A percentile compares a stretch with the other conserved stretches of the same genome.
Evolutionary conservation across 2,113 vertebrate genomes (phyloP).

Genomic region (Echinops telfairi): DNA sequence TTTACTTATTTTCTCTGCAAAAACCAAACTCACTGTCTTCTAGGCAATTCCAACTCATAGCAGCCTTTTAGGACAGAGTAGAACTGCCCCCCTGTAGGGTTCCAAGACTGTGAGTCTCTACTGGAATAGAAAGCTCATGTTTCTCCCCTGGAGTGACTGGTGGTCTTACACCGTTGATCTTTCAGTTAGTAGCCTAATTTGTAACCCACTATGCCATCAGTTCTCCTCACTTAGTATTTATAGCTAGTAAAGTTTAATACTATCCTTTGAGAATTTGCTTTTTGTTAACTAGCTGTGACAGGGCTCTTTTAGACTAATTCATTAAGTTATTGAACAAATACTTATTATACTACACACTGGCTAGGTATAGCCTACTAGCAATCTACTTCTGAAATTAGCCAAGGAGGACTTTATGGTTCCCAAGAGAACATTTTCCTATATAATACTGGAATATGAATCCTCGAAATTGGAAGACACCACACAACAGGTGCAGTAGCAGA

Average conservation of each 20-base stretch:
- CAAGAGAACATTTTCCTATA: background rate
- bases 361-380: background rate
- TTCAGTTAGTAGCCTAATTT: no score
- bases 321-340: background rate
- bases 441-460: background rate
- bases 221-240: background rate
- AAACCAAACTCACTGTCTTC: no score
- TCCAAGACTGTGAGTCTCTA: no score
- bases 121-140: no score
- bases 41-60: no score
- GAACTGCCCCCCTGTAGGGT: no score
- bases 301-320: background rate
- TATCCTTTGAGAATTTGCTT: constrained; percentile 8
- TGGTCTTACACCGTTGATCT: no score
- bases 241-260: background rate
- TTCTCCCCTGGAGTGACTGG: no score
- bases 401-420: background rate
- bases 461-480: background rate
- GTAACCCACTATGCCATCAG: no score
- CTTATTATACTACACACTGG: background rate
- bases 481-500: background rate
- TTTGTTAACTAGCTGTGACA: background rate
- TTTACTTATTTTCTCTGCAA: background rate
- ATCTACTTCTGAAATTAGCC: background rate
- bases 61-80: no score